phyloP scores from a whole-genome alignment of 2,797 vertebrate genomes.

The Mycteria americana region DNA sequence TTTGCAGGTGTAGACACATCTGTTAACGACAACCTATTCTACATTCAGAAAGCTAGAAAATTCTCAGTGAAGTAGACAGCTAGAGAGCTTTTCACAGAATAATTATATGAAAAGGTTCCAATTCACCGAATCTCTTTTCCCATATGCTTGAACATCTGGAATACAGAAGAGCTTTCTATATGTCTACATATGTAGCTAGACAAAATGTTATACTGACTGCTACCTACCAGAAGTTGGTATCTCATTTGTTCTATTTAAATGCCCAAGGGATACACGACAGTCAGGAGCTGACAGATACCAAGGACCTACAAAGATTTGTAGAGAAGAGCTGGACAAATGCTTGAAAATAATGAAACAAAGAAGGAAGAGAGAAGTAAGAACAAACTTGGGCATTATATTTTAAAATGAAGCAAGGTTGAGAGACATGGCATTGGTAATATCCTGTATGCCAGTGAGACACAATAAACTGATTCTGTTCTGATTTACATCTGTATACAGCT shows the following conservation, averaged over 20 bases:
- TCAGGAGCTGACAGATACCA: not conserved
- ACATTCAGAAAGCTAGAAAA: conserved; percentile 23
- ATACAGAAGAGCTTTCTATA: not conserved
- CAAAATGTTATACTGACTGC: conserved; percentile 24
- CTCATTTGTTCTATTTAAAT: not conserved
- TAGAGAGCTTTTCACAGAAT: conserved; percentile 47
- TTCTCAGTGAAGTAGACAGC: conserved; percentile 17
- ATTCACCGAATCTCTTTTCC: conserved; percentile 51
- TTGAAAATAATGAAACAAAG: not conserved
- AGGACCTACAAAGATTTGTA: not conserved
- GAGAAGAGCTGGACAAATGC: not conserved
- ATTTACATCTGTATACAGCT: not conserved
- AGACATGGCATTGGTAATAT: not conserved
- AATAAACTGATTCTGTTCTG: not conserved
- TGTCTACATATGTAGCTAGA: not conserved
- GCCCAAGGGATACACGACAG: not conserved
- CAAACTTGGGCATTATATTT: not conserved
- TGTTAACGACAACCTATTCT: conserved; percentile 18
- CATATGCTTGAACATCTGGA: conserved; percentile 65
- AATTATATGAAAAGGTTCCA: conserved; percentile 49
- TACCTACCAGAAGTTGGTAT: not conserved
- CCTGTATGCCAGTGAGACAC: not conserved
- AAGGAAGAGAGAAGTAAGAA: not conserved
- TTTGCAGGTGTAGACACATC: not conserved
- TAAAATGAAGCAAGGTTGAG: not conserved